These are phyloP conservation scores for Corythaixoides concolor DNA, from an alignment of 2,113 vertebrate species.

Conservation along the genomic window DNA sequence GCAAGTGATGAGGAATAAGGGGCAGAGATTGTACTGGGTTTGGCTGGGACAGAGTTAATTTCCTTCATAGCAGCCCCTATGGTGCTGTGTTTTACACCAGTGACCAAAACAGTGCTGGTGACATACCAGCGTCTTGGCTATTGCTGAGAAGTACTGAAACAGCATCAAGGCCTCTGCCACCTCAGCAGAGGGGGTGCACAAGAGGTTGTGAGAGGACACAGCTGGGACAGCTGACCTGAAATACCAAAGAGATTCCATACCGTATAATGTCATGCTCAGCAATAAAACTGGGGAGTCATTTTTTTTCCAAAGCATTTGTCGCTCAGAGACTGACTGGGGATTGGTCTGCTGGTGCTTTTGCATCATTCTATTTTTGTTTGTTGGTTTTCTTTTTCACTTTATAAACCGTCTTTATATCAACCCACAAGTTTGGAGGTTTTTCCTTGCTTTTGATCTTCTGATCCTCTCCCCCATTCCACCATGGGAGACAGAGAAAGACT, in stretches of 20 bases:
- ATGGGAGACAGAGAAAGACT: neutral
- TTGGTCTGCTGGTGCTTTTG: neutral
- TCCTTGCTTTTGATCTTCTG: neutral
- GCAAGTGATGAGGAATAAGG: neutral
- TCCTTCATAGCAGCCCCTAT: neutral
- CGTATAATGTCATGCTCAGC: neutral
- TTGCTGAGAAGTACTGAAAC: neutral
- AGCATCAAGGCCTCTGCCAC: neutral
- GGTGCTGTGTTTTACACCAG: neutral
- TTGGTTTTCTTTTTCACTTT: neutral
- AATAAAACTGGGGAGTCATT: neutral
- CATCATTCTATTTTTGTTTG: neutral
- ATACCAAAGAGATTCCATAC: slow-evolving; percentile 10
- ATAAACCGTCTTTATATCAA: neutral
- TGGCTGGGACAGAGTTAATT: neutral
- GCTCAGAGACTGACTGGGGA: neutral
- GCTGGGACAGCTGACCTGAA: slow-evolving; percentile 61
- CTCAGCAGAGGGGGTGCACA: neutral
- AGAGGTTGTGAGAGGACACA: slow-evolving; percentile 31
- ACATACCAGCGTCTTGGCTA: neutral
- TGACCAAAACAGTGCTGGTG: neutral
- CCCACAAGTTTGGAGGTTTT: neutral
- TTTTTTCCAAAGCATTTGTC: neutral
- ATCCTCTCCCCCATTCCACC: neutral
- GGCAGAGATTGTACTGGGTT: neutral